Conservation (phyloP, 2,888 invertebrate genomes). For the Mythimna ferrago region DNA sequence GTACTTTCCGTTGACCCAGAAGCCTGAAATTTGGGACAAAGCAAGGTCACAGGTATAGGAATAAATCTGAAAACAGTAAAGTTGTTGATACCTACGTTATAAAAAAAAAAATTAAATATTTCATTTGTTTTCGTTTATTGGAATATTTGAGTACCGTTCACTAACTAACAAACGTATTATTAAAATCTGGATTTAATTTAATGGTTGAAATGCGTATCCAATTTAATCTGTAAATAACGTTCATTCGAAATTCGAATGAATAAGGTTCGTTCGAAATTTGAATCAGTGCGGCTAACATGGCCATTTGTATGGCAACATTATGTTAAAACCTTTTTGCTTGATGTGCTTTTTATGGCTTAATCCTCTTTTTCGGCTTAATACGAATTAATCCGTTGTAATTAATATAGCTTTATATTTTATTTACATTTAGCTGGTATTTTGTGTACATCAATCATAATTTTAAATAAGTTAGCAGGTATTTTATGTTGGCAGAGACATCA, state of each 20-base stretch:
- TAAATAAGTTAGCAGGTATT: neutral
- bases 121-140: constrained; percentile 20
- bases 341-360: constrained; percentile 34
- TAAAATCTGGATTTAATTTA: constrained; percentile 46
- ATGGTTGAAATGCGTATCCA: constrained; percentile 29
- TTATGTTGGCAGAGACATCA: neutral
- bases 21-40: no score
- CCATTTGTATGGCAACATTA: constrained; percentile 27
- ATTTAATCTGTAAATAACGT: constrained; percentile 42
- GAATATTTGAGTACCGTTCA: constrained; percentile 30
- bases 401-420: constrained; percentile 22
- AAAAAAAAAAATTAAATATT: no score
- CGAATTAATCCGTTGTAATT: constrained; percentile 24
- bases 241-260: constrained; percentile 45
- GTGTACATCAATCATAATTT: neutral
- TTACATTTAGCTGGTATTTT: neutral
- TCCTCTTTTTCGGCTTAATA: constrained; percentile 8
- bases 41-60: no score
- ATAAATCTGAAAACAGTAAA: no score
- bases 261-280: constrained; percentile 36
- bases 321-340: constrained; percentile 40
- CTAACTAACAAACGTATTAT: constrained; percentile 41
- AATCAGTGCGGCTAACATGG: constrained; percentile 25
- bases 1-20: no score
- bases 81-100: no score